Evolutionary conservation across 2,113 vertebrate genomes (phyloP), one percentile per base, ranked within the genome.

Genomic region (Brachypodius melanocephalos): DNA sequence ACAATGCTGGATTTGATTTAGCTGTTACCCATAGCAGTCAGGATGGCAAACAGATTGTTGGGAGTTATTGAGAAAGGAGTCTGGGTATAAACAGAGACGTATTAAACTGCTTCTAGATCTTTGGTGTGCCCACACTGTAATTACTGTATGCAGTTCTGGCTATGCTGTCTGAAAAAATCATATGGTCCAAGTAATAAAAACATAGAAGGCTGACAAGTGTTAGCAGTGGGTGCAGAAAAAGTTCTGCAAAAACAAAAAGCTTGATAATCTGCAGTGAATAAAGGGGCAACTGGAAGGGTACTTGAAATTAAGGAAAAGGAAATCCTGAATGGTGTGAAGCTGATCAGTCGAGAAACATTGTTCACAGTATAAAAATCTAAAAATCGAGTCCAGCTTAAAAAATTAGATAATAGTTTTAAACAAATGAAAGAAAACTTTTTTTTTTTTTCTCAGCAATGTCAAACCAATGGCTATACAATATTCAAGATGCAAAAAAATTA

Each of bases 111-210:
- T 73, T 91, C 36, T 85, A 72, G 48, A 78, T 72, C n/a, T 88
- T 68, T 88, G 52, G 48, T 85, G 81, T 94, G 66, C 58, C 78
- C 45, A 82, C 67, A 73, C 40, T 79, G 54, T 86, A 78, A 91
- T 89, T 89, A 67, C 40, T 91, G 25, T 10, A 24, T 65, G 78
- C 52, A 69, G 42, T 89, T 93, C 74, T 85, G 69, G 62, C 61
- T 82, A 48, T 52, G 77, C 85, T 73, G 25, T 63, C 69, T 85
- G 88, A 96, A 89, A 95, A 94, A 89, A 87, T 55, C 82, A 52
- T 61, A 72, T 61, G 22, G 49, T 89, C 69, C 74, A 88, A 82
- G 54, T 57, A 74, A 82, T 69, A 68, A 93, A 95, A 89, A 26
- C 61, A 75, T 7, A 89, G 58, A 91, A 94, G 29, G n/a, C 63